A percentile compares a stretch with the other conserved stretches of the same genome.
Conservation (phyloP, 1,140 invertebrate genomes). For the Harpegnathos saltator region DNA sequence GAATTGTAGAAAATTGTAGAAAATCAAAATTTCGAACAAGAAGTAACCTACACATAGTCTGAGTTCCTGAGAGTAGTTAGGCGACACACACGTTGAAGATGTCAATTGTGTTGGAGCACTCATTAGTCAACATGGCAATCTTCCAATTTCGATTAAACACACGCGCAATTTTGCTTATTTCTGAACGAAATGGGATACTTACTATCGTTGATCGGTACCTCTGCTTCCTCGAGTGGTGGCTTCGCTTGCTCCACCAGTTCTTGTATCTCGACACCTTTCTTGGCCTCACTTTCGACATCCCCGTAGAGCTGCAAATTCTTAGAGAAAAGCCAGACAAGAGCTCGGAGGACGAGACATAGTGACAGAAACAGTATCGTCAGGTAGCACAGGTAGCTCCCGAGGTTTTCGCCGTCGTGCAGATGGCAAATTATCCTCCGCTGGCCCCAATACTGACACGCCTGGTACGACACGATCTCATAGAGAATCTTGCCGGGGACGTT, state of each 20-base stretch:
- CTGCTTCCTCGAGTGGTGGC: neutral
- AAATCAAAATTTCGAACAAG: no score
- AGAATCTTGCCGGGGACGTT: constrained; percentile 87
- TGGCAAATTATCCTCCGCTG: constrained; percentile 70
- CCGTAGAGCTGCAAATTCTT: constrained; percentile 77
- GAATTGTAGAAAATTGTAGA: no score
- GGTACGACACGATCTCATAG: constrained; percentile 85
- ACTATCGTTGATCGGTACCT: constrained; percentile 14
- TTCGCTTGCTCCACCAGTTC: constrained; percentile 44
- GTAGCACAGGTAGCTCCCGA: constrained; percentile 79
- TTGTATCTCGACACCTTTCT: constrained; percentile 62
- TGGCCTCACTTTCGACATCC: constrained; percentile 48
- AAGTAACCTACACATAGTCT: no score
- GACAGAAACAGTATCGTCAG: constrained; percentile 75
- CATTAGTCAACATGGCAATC: no score
- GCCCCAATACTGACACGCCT: constrained; percentile 79
- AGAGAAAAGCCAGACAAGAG: constrained; percentile 75
- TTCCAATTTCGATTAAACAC: no score
- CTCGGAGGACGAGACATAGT: constrained; percentile 72
- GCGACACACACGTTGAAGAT: no score
- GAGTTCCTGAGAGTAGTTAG: no score
- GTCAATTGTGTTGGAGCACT: no score
- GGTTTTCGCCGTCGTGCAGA: constrained; percentile 74
- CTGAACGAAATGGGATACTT: constrained; percentile 11
- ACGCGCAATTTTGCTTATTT: neutral